Base-by-base conservation (phyloP, 2,797 vertebrate species). In the Anguilla pacifica region DNA sequence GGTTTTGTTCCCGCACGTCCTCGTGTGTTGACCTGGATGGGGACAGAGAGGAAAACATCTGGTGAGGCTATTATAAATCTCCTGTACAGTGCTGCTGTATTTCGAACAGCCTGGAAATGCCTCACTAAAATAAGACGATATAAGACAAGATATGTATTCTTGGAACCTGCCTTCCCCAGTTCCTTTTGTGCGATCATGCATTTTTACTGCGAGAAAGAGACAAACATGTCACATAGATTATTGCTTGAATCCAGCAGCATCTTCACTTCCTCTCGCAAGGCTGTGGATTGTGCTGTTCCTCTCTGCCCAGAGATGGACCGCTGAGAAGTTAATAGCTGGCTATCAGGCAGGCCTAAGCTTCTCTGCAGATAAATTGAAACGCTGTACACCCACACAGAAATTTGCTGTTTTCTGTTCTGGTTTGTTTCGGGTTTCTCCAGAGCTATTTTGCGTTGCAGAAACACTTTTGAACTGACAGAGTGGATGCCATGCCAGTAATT, bases 271-370 rank as follows among this genome's bases (percentile, higher is more conserved):
- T 79, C 85, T 53, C 39, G 19, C 39, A 86, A 86, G 13, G 10
- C 67, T 53, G 61, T 64, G 55, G 57, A 77, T n/a, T 28, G 39
- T 64, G 85, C 85, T 87, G 64, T 88, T 87, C 87, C 89, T 67
- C 77, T 53, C 86, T 86, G 90, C 87, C 84, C 81, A 86, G 86
- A 90, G 83, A 89, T 49, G 87, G 79, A 3, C 59, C 84, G 35
- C n/a, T 46, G 85, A 86, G 43, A 90, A 72, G 22, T 86, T 92
- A 91, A 91, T 90, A 91, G 90, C 86, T 86, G 70, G 85, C 89
- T 91, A 88, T 92, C 89, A 91, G 89, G 51, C 86, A 87, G 90
- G 87, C 86, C 83, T 85, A 88, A 89, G 88, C 90, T 87, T 92
- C 90, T 89, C 88, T 90, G 87, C 61, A 83, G 87, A 88, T 88